A percentile compares a stretch with the other conserved stretches of the same genome.
These are phyloP conservation scores for Echinops telfairi DNA, from an alignment of 2,113 vertebrate species.

Conservation along the genomic window DNA sequence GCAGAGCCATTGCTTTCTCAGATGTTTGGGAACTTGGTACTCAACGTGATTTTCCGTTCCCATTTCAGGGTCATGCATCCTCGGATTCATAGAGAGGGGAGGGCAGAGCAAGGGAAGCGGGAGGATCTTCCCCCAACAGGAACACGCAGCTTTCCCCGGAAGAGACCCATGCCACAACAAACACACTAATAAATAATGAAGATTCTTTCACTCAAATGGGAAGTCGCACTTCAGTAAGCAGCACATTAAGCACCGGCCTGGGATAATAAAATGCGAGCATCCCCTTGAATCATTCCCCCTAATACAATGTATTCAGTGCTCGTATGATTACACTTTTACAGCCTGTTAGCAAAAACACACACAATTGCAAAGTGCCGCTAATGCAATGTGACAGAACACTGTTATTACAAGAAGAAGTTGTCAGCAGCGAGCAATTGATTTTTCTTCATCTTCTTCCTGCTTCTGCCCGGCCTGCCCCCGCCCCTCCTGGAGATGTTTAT, in stretches of 20 bases:
- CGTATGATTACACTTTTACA: constrained; percentile 81
- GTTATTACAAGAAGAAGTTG: constrained; percentile 80
- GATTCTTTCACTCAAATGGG: constrained; percentile 71
- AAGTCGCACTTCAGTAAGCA: constrained; percentile 82
- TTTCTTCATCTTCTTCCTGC: constrained; percentile 75
- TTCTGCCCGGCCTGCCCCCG: constrained; percentile 21
- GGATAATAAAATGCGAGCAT: constrained; percentile 71
- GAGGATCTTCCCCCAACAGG: not conserved
- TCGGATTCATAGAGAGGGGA: not conserved
- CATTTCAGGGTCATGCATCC: constrained; percentile 14
- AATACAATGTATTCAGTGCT: constrained; percentile 79
- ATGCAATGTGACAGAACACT: constrained; percentile 77
- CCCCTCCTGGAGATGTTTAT: constrained; percentile 72
- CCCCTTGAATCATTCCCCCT: constrained; percentile 56
- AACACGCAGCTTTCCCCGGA: constrained; percentile 15
- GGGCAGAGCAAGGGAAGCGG: not conserved
- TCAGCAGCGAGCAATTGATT: constrained; percentile 74
- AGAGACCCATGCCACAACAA: constrained; percentile 51
- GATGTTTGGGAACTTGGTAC: constrained; percentile 40
- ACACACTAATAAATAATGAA: constrained; percentile 76
- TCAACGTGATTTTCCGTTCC: constrained; percentile 12
- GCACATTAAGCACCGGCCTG: constrained; percentile 74
- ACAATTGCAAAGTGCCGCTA: constrained; percentile 78
- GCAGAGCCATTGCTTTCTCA: constrained; percentile 56
- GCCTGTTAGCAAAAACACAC: constrained; percentile 80